Evolutionary conservation across 1,140 invertebrate species (phyloP), one percentile per base, ranked within the genome.

Genomic region (Drosophila murphyi): DNA sequence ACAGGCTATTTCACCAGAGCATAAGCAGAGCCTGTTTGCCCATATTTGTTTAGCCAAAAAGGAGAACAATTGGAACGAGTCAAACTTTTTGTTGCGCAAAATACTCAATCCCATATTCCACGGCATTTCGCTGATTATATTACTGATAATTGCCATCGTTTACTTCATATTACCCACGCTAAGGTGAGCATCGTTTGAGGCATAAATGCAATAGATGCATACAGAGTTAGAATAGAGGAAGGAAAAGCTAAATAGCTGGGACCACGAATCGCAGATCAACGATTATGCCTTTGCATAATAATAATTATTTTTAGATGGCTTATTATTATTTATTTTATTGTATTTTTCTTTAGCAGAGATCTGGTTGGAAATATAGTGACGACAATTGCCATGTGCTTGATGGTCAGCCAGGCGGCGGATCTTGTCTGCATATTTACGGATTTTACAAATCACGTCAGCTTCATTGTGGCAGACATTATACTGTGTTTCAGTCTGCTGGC

Each of bases 121-220:
- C 90, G 94, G 94, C 0, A 94, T 97, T 37, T 94, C 95, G 2
- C 95, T 97, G 64, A 93, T 95, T 4, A 95, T 96, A 60, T 95
- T 96, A 71, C 86, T 97, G n/a, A 85, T 95, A 1, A 95, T 96
- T 7, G 95, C 96, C 4, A 94, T 97, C n/a, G 94, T 97, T 60
- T 97, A 97, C 85, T 97, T 97, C 91, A 95, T 97, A 12, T 92
- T 97, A 70, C 96, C 96, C n/a, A 96, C 96, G 43, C 93, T 97
- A 51, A 93, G 92, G 92, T 92, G 60, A 80, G 85, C 52, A 29
- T 55, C 45, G 31, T 10, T 63, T 5, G 3, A 31, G 41, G 20
- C 20, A 20, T 20, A 20, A 20, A 20, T 20, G 20, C 20, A 20
- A 0, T 20, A 1, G 20, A 20, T 20, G 20, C 20, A 20, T 0